Percentiles rank a stretch among this genome's conserved stretches.
These are phyloP conservation scores for Corella eumyota DNA, from an alignment of 23 tunicate genomes.

Conservation along the genomic window DNA sequence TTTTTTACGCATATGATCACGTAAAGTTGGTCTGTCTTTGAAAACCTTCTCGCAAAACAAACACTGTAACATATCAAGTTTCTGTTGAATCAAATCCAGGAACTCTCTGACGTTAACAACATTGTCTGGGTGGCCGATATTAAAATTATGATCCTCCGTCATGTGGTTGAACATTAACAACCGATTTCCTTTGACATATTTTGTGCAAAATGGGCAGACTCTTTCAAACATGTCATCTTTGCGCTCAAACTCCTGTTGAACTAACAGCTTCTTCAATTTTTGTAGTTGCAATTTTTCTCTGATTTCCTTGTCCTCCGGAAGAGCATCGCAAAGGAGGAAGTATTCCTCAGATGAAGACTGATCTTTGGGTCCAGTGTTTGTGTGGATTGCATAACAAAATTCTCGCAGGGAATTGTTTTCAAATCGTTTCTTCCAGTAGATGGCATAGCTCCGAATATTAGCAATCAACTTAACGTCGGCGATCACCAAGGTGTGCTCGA, in stretches of 20 bases:
- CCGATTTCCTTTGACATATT: conserved; percentile 68
- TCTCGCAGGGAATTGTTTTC: conserved; percentile 19
- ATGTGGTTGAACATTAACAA: conserved; percentile 74
- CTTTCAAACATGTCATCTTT: conserved; percentile 47
- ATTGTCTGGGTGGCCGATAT: conserved; percentile 96
- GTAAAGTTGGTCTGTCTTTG: conserved; percentile 65
- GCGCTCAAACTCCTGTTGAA: conserved; percentile 69
- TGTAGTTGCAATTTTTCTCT: conserved; percentile 67
- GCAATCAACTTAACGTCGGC: conserved; percentile 85
- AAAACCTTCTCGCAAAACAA: conserved; percentile 83
- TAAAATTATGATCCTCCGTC: conserved; percentile 83
- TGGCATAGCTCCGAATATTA: conserved; percentile 46
- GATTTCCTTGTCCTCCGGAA: conserved; percentile 78
- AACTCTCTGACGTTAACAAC: conserved; percentile 8
- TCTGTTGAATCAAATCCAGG: neutral
- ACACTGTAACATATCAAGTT: conserved; percentile 68
- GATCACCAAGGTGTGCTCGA: conserved; percentile 76
- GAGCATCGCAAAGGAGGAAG: conserved; percentile 78
- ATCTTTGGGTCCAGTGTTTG: conserved; percentile 85
- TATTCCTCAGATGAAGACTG: conserved; percentile 50
- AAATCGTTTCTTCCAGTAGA: conserved; percentile 81
- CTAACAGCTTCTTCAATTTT: conserved; percentile 50
- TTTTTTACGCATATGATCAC: conserved; percentile 97
- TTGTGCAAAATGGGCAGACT: conserved; percentile 86
- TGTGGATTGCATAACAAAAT: conserved; percentile 60